Evolutionary conservation across 2,797 vertebrate genomes (phyloP).

Genomic region (Sebastes wilsoni): DNA sequence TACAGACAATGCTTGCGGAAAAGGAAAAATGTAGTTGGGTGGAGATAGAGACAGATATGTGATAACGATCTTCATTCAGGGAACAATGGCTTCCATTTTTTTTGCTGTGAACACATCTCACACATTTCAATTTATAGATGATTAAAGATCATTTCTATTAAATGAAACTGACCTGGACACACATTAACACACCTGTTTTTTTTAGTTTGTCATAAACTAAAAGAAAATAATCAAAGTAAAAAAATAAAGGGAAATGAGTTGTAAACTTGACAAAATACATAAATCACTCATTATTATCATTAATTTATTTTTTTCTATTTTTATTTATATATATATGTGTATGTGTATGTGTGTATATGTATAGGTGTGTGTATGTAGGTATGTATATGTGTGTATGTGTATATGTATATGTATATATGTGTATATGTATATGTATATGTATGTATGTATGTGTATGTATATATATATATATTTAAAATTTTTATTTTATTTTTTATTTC

Average conservation of each 20-base stretch:
- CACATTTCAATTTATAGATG: background rate
- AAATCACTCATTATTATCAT: too few relatives aligned
- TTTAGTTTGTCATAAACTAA: background rate
- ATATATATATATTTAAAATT: too few relatives aligned
- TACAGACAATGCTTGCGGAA: background rate
- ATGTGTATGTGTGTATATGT: too few relatives aligned
- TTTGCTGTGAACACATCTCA: background rate
- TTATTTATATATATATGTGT: too few relatives aligned
- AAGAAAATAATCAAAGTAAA: background rate
- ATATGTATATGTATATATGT: too few relatives aligned
- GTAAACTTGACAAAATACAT: too few relatives aligned
- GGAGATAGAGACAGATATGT: background rate
- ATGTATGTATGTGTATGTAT: accelerated
- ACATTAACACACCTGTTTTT: background rate
- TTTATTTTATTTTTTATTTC: too few relatives aligned
- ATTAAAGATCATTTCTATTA: background rate
- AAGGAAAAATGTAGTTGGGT: background rate
- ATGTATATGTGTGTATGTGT: too few relatives aligned
- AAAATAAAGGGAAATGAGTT: background rate
- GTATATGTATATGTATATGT: too few relatives aligned
- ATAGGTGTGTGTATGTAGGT: too few relatives aligned
- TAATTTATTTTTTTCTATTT: too few relatives aligned
- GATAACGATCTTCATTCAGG: conserved; percentile 23
- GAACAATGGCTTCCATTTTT: background rate
- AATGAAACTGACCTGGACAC: background rate